Conservation (phyloP, 2,113 vertebrate genomes). For the Oncorhynchus masou region DNA sequence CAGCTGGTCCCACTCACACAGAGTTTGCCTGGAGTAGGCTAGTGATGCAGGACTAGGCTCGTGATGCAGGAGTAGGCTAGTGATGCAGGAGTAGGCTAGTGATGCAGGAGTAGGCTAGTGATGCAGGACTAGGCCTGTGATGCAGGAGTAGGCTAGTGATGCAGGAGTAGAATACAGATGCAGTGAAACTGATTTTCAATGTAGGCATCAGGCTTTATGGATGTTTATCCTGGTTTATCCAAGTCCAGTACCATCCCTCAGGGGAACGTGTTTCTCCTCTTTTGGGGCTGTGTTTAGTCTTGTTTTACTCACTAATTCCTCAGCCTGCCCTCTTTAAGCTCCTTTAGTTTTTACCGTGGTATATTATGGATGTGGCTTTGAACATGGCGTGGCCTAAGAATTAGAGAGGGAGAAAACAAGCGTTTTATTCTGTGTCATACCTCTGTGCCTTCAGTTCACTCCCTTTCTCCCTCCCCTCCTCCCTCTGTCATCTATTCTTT, state of each 20-base stretch:
- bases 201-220: slow-evolving; percentile 65
- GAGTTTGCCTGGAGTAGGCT: neutral
- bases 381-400: slow-evolving; percentile 33
- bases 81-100: too few relatives aligned
- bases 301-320: slow-evolving; percentile 42
- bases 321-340: slow-evolving; percentile 14
- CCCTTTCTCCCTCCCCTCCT: too few relatives aligned
- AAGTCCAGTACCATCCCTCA: slow-evolving; percentile 38
- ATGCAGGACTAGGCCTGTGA: too few relatives aligned
- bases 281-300: slow-evolving; percentile 53
- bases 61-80: too few relatives aligned
- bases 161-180: slow-evolving; percentile 51
- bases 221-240: slow-evolving; percentile 55
- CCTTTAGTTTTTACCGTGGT: slow-evolving; percentile 17
- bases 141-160: slow-evolving; percentile 34
- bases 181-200: slow-evolving; percentile 53
- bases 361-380: slow-evolving; percentile 30
- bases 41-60: neutral
- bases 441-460: slow-evolving; percentile 27
- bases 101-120: too few relatives aligned
- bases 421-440: slow-evolving; percentile 55
- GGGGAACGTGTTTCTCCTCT: slow-evolving; percentile 28
- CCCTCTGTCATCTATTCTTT: slow-evolving; percentile 58
- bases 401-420: slow-evolving; percentile 40
- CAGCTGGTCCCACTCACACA: slow-evolving; percentile 17